A percentile compares a stretch with the other conserved stretches of the same genome.
phyloP scores from a whole-genome alignment of 2,113 vertebrate genomes.

The Gymnocephalus cernua region DNA sequence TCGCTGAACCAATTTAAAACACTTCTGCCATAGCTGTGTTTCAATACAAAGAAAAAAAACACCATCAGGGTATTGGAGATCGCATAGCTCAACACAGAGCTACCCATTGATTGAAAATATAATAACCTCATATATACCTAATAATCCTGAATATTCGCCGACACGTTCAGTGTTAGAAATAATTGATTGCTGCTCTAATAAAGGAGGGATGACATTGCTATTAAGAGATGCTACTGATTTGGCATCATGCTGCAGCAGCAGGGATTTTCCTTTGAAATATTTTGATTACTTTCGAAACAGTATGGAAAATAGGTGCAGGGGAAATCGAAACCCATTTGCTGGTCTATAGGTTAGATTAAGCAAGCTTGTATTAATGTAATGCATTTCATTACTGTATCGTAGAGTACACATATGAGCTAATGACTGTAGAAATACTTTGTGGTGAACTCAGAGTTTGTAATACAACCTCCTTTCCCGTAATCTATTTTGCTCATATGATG shows the following conservation, averaged over 20 bases:
- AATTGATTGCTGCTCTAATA: slow-evolving; percentile 71
- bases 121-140: slow-evolving; percentile 65
- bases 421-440: not conserved
- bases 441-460: not conserved
- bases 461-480: not conserved
- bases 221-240: slow-evolving; percentile 59
- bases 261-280: slow-evolving; percentile 33
- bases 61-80: not conserved
- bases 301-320: slow-evolving; percentile 48
- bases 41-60: not conserved
- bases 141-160: slow-evolving; percentile 76
- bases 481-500: not conserved
- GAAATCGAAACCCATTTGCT: slow-evolving; percentile 51
- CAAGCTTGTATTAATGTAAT: slow-evolving; percentile 11
- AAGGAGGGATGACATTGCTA: slow-evolving; percentile 39
- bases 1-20: slow-evolving; percentile 24
- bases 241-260: slow-evolving; percentile 25
- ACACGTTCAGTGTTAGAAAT: slow-evolving; percentile 71
- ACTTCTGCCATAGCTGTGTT: not conserved
- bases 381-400: slow-evolving; percentile 38
- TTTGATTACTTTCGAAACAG: slow-evolving; percentile 64
- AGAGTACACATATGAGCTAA: not conserved
- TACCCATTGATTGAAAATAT: slow-evolving; percentile 83
- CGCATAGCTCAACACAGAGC: slow-evolving; percentile 36
- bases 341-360: slow-evolving; percentile 17